Base-by-base conservation (phyloP, 2,888 invertebrate genomes). In the Drosophila limbata region DNA sequence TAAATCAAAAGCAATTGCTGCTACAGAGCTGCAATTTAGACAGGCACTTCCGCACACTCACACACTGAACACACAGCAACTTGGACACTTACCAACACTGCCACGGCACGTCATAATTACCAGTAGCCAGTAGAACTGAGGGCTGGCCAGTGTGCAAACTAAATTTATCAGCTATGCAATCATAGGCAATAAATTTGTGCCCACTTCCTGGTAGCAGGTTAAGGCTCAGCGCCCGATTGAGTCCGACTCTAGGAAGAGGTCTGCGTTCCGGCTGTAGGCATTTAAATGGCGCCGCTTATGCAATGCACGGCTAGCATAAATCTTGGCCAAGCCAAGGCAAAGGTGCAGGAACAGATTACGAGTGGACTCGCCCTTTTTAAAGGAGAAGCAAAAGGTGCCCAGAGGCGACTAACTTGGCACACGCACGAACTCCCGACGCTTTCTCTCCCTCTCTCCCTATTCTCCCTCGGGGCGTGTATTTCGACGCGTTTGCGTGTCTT, bases 91-190 rank as follows among this genome's bases (percentile, higher is more conserved):
- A 48, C 51, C 39, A 28, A 39, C 53, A 47, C 44, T 17, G 45
- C 52, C 33, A 17, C 6, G 50, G 19, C 42, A 73, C 71, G 81
- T 85, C 85, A 85, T 84, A 87, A 84, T 81, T 87, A 73, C 73
- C 52, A 73, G 57, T 67, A 69, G 56, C 52, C 9, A 19, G 28
- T 28, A 8, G 42, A 44, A 28, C 42, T 15, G 31, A 6, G 37
- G 15, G 53, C 44, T 28, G 66, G 48, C 10, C 35, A 39, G 60
- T 60, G 66, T 45, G 77, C 69, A 77, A 84, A 79, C 70, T 77
- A 69, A 82, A 85, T 85, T 84, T 84, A 87, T 87, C 88, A 83
- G 79, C 81, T 82, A 66, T 77, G 77, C 83, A 79, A 81, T 84
- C 82, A 87, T 68, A 65, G 87, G 83, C 64, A 68, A 86, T 84